phyloP scores from a whole-genome alignment of 2,797 vertebrate species.

The Pteropus rufus region DNA sequence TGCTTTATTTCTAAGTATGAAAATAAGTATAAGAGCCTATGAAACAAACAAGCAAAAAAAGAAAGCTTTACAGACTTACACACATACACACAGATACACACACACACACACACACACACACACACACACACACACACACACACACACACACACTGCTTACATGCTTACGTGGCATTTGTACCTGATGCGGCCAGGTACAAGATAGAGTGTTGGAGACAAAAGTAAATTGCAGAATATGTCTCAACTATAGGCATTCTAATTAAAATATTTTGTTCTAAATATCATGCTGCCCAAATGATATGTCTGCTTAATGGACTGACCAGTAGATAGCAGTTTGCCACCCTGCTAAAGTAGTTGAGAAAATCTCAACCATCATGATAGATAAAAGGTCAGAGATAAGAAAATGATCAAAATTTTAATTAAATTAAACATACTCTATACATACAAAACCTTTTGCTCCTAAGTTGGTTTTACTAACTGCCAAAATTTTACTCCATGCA shows the following conservation, averaged over 20 bases:
- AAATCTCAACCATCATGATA: background rate
- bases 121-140: background rate
- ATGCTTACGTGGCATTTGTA: background rate
- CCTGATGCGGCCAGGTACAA: background rate
- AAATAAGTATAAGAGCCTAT: constrained; percentile 5
- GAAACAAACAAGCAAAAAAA: background rate
- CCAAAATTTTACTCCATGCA: constrained; percentile 17
- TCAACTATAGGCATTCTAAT: constrained; percentile 6
- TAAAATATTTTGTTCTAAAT: constrained; percentile 40
- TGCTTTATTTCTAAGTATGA: background rate
- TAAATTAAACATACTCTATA: background rate
- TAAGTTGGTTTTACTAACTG: constrained; percentile 45
- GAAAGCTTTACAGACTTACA: background rate
- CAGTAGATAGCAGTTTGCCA: background rate
- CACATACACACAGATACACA: background rate
- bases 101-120: background rate
- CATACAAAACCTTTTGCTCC: background rate
- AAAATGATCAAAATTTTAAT: constrained; percentile 31
- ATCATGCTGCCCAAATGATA: constrained; percentile 24
- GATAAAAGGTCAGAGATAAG: background rate
- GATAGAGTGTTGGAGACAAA: background rate
- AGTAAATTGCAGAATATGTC: background rate
- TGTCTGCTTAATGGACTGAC: background rate
- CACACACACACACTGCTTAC: background rate
- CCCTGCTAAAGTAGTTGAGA: background rate